Base-by-base conservation (phyloP, 2,797 vertebrate species). In the Acipenser transmontanus region DNA sequence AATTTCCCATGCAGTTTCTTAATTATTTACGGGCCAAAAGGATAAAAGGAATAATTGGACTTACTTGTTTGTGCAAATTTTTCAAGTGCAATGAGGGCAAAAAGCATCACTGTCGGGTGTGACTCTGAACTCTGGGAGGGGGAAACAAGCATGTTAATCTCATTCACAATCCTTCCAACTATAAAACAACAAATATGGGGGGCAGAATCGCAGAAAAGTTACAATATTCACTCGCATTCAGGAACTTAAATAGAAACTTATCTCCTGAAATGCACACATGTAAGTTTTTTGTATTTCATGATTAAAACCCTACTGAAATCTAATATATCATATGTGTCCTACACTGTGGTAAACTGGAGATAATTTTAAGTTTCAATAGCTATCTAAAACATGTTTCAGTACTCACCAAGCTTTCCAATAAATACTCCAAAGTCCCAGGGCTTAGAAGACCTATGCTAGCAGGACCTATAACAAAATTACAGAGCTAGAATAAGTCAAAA, bases 21-120 rank as follows among this genome's bases (percentile, higher is more conserved):
- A 34, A 34, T 34, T 34, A 34, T 34, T 34, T 34, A 34, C 34
- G 3, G 34, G 34, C 4, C 2, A 34, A 34, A 52, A 47, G 47
- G 11, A 5, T 62, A 62, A 5, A 59, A 73, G 63, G 70, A 71
- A 54, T 57, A 2, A 6, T 65, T 72, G 70, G 66, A 90, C 95
- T 80, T 92, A 99, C 97, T 99, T 66, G 97, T 99, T 84, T 99
- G 97, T 81, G 97, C 97, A 92, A 99, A 99, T 87, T 99, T 99
- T 83, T 99, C 97, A 90, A 99, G 86, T 69, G 97, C 97, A 69
- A 99, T 99, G 74, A 99, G 95, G 78, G 97, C 95, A 88, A 99
- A 99, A 78, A 99, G 92, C 95, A 98, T 99, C 76, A 99, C 97
- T 20, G 94, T 99, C 0, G 97, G 97, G 68, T 99, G 97, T 66